These are phyloP conservation scores for Galeruca laticollis DNA, from an alignment of 2,888 invertebrate genomes.

Conservation along the genomic window DNA sequence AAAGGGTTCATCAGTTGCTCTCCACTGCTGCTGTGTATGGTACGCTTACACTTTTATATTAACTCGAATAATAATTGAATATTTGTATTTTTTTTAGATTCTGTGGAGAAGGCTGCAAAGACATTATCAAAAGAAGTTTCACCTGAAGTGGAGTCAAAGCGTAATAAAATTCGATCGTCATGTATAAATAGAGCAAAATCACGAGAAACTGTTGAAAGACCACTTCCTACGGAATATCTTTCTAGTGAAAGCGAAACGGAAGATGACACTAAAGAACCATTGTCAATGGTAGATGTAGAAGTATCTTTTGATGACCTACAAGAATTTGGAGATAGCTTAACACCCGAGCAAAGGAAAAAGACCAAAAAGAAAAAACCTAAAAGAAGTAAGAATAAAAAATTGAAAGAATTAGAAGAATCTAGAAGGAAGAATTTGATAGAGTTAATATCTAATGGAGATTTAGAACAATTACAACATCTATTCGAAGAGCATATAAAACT, in stretches of 20 bases:
- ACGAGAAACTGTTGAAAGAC: constrained; percentile 71
- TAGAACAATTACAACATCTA: constrained; percentile 64
- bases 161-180: constrained; percentile 53
- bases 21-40: constrained; percentile 77
- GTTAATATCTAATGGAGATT: constrained; percentile 66
- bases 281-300: constrained; percentile 59
- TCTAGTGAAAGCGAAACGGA: constrained; percentile 57
- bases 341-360: constrained; percentile 61
- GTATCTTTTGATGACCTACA: constrained; percentile 67
- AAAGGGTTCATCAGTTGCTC: constrained; percentile 78
- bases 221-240: constrained; percentile 65
- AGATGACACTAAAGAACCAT: constrained; percentile 37
- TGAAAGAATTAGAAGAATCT: constrained; percentile 56
- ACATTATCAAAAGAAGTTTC: constrained; percentile 55
- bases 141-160: constrained; percentile 53
- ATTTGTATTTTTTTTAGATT: constrained; percentile 64
- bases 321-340: constrained; percentile 67
- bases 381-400: constrained; percentile 58
- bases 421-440: constrained; percentile 67
- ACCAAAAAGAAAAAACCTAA: constrained; percentile 51
- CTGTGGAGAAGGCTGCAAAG: constrained; percentile 66
- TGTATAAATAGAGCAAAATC: constrained; percentile 72
- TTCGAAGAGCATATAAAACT: constrained; percentile 58
- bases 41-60: constrained; percentile 59
- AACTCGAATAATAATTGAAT: too few species aligned